phyloP scores from a whole-genome alignment of 2,113 vertebrate species.

The Nothobranchius furzeri region DNA sequence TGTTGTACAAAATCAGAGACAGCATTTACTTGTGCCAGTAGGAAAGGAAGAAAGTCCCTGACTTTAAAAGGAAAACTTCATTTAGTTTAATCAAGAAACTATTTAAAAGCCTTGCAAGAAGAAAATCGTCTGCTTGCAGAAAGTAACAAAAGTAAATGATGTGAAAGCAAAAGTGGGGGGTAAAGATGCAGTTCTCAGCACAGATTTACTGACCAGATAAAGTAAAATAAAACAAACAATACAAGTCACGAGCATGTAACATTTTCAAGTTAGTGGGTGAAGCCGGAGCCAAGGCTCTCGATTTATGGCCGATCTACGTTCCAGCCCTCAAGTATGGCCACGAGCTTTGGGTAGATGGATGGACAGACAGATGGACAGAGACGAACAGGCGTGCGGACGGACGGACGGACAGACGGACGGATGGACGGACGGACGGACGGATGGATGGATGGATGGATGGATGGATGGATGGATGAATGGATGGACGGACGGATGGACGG shows the following conservation, averaged over 20 bases:
- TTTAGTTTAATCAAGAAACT: not conserved
- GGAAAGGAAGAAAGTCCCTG: constrained; percentile 1
- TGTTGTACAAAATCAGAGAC: constrained; percentile 12
- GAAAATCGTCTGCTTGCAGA: constrained; percentile 1
- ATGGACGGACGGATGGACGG: too few relatives aligned
- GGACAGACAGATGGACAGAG: too few relatives aligned
- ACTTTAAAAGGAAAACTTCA: constrained; percentile 19
- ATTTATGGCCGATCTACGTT: too few relatives aligned
- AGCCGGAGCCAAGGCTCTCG: not conserved
- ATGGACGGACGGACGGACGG: too few relatives aligned
- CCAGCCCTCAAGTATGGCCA: too few relatives aligned
- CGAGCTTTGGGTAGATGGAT: too few relatives aligned
- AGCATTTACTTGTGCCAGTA: constrained; percentile 10
- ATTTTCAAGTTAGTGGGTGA: constrained; percentile 1
- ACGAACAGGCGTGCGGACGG: too few relatives aligned
- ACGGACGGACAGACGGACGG: too few relatives aligned
- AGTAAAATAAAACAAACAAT: not conserved
- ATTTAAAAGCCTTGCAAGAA: constrained; percentile 5
- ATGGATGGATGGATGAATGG: too few relatives aligned
- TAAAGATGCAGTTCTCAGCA: not conserved
- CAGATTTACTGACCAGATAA: not conserved
- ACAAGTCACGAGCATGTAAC: constrained; percentile 10
- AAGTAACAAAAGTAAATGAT: not conserved
- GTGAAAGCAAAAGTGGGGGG: not conserved
- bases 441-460: too few relatives aligned